Base-by-base conservation (phyloP, 2,797 vertebrate genomes). In the Tiaroga cobitis region DNA sequence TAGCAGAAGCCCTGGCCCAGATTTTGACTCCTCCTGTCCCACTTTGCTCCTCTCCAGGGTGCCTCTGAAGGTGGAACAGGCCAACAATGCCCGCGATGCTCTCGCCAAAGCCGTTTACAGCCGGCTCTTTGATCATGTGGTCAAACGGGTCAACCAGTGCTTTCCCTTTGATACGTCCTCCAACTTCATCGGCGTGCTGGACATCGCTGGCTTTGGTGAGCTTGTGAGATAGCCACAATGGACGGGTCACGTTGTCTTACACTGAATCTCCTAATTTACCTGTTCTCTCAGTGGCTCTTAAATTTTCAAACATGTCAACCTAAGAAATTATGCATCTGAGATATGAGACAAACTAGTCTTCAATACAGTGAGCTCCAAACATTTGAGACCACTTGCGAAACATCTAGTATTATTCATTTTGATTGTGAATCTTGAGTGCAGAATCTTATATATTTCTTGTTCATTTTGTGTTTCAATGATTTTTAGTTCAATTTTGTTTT, bases 31-130 rank as follows among this genome's bases (percentile, higher is more conserved):
- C 90, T 88, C 84, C 84, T 93, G 92, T 61, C 87, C 91, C 91
- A 92, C 90, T 93, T 91, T 92, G 73, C 88, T 81, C 37, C 43
- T 87, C 85, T 82, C 83, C 67, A 99, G 98, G 93, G 98, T 99
- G n/a, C 98, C 98, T 68, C 93, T 99, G 88, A 99, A 99, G 95
- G 98, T 99, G 93, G 98, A 99, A 84, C 98, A 99, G 88, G 98
- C 98, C 21, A 99, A 99, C 94, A 99, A 96, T 83, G 98, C 98
- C 34, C 96, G 98, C 0, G 98, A 99, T 90, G 98, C 98, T 63
- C 93, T 99, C 93, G 98, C 98, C 89, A 99, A 99, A 94, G 97
- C 97, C 0, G 96, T 99, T 46, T 99, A 99, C 85, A 99, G 98
- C 92, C 95, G 97, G 67, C 97, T 99, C 78, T 99, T 99, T 70